These are phyloP conservation scores for Papilio aristodemus DNA, from an alignment of 1,140 invertebrate genomes.

Conservation along the genomic window DNA sequence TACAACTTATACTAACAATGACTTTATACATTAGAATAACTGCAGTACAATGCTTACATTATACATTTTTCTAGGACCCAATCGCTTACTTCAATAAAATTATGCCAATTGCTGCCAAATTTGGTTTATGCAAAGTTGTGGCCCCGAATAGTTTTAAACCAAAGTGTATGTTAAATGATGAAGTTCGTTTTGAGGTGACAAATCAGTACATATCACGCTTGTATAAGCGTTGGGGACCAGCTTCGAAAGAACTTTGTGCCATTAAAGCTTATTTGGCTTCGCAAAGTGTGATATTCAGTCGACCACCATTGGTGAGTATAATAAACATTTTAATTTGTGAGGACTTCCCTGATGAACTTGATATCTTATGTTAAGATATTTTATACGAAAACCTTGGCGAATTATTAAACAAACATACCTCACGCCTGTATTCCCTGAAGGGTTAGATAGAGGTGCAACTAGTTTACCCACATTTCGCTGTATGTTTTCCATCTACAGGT, in stretches of 20 bases:
- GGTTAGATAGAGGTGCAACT: too few species aligned
- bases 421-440: too few species aligned
- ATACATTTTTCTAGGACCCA: conserved; percentile 85
- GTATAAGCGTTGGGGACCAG: conserved; percentile 93
- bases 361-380: too few species aligned
- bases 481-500: too few species aligned
- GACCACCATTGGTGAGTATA: conserved; percentile 86
- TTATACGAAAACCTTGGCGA: too few species aligned
- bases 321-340: conserved; percentile 19
- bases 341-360: too few species aligned
- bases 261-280: conserved; percentile 91
- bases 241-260: conserved; percentile 91
- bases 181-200: conserved; percentile 93
- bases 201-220: conserved; percentile 96
- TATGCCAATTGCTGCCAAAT: conserved; percentile 87
- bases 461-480: too few species aligned
- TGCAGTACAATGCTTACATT: neutral
- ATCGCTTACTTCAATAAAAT: conserved; percentile 94
- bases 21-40: neutral
- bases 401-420: too few species aligned
- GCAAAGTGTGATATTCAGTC: conserved; percentile 87
- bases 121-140: conserved; percentile 93
- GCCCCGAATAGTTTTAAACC: conserved; percentile 94
- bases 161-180: conserved; percentile 91
- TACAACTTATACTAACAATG: conserved; percentile 10